These are phyloP conservation scores for Branchipolynoe longqiensis DNA, from an alignment of 2,888 invertebrate genomes.

Conservation along the genomic window DNA sequence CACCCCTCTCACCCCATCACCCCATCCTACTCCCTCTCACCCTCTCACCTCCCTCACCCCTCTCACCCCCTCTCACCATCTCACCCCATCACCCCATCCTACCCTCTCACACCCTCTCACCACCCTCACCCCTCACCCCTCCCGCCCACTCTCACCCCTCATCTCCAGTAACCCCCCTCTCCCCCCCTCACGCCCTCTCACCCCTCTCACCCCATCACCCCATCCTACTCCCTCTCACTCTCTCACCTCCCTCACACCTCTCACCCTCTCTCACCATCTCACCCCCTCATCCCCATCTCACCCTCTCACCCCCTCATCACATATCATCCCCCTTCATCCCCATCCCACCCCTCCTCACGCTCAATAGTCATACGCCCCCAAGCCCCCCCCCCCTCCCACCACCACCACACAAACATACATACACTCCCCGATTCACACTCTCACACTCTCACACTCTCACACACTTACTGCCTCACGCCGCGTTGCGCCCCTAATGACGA, in stretches of 20 bases:
- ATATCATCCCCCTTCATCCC: not conserved
- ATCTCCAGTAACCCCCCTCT: no score
- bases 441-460: no score
- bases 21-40: not conserved
- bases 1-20: not conserved
- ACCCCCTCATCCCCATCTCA: not conserved
- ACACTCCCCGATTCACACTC: no score
- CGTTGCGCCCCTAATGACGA: no score
- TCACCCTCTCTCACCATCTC: not conserved
- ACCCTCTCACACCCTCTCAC: not conserved
- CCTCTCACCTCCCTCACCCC: not conserved
- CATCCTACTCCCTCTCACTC: not conserved
- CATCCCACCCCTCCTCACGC: not conserved
- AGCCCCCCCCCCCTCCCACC: not conserved
- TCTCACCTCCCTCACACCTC: not conserved
- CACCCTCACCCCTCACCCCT: no score
- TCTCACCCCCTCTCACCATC: not conserved
- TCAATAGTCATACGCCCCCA: not conserved
- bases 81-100: not conserved
- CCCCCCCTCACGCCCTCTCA: not conserved
- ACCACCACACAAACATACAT: not conserved
- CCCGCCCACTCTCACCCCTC: no score
- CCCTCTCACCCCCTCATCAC: no score
- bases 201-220: not conserved
- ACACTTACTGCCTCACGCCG: no score